phyloP scores from a whole-genome alignment of 2,113 vertebrate genomes.

The Callipepla squamata region DNA sequence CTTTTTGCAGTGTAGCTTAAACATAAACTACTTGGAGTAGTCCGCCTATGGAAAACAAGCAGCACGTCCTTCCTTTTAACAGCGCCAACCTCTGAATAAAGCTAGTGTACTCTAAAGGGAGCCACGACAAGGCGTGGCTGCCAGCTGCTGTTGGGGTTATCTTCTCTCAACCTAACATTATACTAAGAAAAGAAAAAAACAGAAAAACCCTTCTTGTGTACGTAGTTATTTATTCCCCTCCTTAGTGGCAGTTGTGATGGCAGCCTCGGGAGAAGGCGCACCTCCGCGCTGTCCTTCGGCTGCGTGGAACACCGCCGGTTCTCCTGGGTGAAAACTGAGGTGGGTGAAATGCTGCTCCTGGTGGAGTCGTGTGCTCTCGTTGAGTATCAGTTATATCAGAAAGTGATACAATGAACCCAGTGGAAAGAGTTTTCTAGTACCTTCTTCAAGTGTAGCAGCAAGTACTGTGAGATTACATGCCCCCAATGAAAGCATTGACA shows the following conservation, averaged over 20 bases:
- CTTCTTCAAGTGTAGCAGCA: constrained; percentile 44
- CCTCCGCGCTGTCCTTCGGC: constrained; percentile 10
- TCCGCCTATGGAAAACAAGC: not conserved
- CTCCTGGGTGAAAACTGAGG: constrained; percentile 36
- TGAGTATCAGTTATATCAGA: constrained; percentile 35
- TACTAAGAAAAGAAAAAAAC: constrained; percentile 41
- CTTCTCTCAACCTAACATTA: constrained; percentile 47
- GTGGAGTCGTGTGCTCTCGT: constrained; percentile 32
- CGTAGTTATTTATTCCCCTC: constrained; percentile 66
- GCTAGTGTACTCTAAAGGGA: constrained; percentile 35
- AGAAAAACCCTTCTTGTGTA: constrained; percentile 9
- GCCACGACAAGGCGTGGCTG: not conserved
- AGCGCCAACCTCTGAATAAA: constrained; percentile 33
- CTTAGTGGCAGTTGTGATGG: constrained; percentile 48
- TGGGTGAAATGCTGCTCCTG: constrained; percentile 29
- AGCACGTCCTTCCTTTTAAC: not conserved
- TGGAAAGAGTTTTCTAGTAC: constrained; percentile 38
- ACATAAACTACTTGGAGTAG: not conserved
- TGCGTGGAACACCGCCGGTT: not conserved
- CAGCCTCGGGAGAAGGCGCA: not conserved
- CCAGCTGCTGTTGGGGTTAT: constrained; percentile 56
- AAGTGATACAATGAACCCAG: constrained; percentile 1
- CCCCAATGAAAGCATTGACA: constrained; percentile 10
- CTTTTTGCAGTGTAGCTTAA: constrained; percentile 53
- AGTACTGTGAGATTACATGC: constrained; percentile 27